phyloP scores from a whole-genome alignment of 2,797 vertebrate genomes.

The Cheirogaleus major region DNA sequence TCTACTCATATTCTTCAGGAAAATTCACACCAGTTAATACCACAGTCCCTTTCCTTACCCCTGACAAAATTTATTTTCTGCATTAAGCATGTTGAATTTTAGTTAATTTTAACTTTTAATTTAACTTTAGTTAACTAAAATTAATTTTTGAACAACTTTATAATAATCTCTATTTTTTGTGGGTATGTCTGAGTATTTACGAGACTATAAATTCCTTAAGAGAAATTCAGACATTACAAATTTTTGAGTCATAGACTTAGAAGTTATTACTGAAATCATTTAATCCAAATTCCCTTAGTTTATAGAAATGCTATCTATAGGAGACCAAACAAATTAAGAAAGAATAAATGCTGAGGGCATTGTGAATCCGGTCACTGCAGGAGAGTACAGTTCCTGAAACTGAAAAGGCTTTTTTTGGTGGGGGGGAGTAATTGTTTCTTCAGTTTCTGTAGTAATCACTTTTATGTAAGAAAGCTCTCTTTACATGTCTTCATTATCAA shows the following conservation, averaged over 20 bases:
- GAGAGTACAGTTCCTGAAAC: background rate
- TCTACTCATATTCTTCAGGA: background rate
- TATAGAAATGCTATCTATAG: background rate
- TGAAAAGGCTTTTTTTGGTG: background rate
- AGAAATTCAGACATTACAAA: background rate
- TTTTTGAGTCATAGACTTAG: background rate
- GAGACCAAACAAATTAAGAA: background rate
- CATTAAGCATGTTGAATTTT: background rate
- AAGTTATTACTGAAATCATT: background rate
- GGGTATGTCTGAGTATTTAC: background rate
- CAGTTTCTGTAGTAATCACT: background rate
- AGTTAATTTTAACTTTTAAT: background rate
- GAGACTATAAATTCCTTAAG: background rate
- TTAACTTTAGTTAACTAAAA: background rate
- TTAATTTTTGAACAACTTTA: background rate
- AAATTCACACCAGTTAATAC: background rate
- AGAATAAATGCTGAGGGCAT: background rate
- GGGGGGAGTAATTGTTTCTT: background rate
- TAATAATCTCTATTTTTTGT: background rate
- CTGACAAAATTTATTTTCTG: background rate
- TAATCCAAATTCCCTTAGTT: background rate
- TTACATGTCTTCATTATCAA: background rate
- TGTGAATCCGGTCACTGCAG: background rate
- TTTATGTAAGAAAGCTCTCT: background rate
- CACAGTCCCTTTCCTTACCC: background rate